phyloP scores from a whole-genome alignment of 2,797 vertebrate genomes.

The Mionectes olivaceus region DNA sequence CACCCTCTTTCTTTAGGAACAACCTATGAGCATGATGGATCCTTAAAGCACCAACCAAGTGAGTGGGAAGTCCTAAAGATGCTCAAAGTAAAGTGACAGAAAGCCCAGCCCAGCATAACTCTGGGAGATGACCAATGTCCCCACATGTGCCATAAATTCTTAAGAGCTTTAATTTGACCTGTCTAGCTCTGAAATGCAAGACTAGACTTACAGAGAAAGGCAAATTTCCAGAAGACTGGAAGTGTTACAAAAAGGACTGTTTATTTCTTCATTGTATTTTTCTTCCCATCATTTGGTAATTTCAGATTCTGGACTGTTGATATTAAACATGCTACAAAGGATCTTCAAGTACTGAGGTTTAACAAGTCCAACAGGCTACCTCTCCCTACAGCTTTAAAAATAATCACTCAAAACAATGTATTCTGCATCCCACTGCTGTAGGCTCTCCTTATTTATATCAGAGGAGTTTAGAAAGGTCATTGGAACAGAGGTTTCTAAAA shows the following conservation, averaged over 20 bases:
- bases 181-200: background rate
- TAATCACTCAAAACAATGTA: conserved; percentile 53
- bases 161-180: background rate
- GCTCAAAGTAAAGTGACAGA: background rate
- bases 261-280: background rate
- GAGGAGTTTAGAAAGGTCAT: conserved; percentile 60
- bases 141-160: background rate
- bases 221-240: background rate
- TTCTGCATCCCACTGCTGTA: conserved; percentile 45
- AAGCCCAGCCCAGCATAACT: background rate
- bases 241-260: background rate
- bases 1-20: background rate
- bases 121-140: background rate
- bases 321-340: background rate
- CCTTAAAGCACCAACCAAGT: background rate
- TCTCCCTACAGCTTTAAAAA: conserved; percentile 46
- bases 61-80: background rate
- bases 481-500: conserved; percentile 66
- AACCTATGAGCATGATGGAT: background rate
- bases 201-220: background rate
- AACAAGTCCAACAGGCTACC: conserved; percentile 21
- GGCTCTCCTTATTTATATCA: conserved; percentile 56
- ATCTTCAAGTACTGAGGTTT: background rate
- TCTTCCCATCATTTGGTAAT: background rate
- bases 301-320: conserved; percentile 16